Evolutionary conservation across 2,113 vertebrate species (phyloP), one percentile per base, ranked within the genome.

Genomic region (Lonchura striata): DNA sequence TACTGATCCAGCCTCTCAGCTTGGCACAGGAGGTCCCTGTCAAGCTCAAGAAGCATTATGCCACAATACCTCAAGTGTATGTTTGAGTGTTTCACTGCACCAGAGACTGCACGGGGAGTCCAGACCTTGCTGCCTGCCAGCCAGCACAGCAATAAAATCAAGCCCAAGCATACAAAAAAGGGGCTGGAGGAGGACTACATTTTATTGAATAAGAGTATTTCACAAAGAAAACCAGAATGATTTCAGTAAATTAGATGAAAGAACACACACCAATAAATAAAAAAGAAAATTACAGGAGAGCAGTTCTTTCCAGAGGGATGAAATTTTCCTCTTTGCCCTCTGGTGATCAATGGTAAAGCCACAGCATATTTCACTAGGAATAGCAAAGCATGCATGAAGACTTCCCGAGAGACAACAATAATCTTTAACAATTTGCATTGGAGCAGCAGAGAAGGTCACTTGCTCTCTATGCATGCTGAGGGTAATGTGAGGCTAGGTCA

Each of bases 351-450:
- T 74, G 70, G 66, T 28, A 87, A 92, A 95, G 52, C 33, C 69
- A 59, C 60, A 37, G 42, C 18, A 17, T 74, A 33, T 91, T 92
- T 79, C 70, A 39, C 18, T 69, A 50, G 84, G 46, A 87, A 90
- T 35, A 79, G 83, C 53, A 91, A 72, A 87, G n/a, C 78, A 52
- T 24, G 78, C 74, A 54, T 66, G 47, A 63, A 85, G 75, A 82
- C 59, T 82, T 94, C 79, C 84, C 3, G 0, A 70, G 87, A 90
- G 84, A 91, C 76, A 74, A 66, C 90, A 90, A 76, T 54, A 82
- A 90, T 88, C 87, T 85, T 92, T 77, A 95, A 49, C 78, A 94
- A 91, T 93, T 80, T 89, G 82, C 75, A 46, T 54, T 74, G 70
- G 61, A 44, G 86, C 60, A 70, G 56, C 44, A 63, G 83, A 87